Conservation (phyloP, 2,113 vertebrate species). For the Lathamus discolor region DNA sequence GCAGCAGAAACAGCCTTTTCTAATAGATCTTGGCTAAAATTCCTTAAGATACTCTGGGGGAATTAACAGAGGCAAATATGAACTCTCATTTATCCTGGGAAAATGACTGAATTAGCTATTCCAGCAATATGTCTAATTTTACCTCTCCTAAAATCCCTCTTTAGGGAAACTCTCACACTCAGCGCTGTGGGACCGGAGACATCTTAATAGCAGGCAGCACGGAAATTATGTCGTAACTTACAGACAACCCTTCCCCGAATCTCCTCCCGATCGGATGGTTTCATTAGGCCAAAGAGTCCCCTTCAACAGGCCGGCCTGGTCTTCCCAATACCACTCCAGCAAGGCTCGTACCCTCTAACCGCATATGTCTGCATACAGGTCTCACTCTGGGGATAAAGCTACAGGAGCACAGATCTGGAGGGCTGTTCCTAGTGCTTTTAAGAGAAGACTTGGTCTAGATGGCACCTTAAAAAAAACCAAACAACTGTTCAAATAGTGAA, state of each 20-base stretch:
- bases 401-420: not conserved
- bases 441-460: not conserved
- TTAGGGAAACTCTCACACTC: not conserved
- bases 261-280: not conserved
- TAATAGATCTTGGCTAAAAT: not conserved
- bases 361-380: not conserved
- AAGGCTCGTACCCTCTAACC: not conserved
- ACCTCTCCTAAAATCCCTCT: not conserved
- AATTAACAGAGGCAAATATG: not conserved
- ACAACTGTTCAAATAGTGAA: not conserved
- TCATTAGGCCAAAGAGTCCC: not conserved
- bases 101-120: not conserved
- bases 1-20: not conserved
- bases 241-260: not conserved
- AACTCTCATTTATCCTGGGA: not conserved
- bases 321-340: not conserved
- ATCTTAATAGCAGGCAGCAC: not conserved
- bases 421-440: not conserved
- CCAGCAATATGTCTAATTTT: not conserved
- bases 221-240: not conserved
- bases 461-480: not conserved
- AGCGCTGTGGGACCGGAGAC: not conserved
- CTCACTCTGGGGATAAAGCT: not conserved
- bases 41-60: not conserved
- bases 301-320: not conserved